phyloP scores from a whole-genome alignment of 2,797 vertebrate genomes.

The Nothura maculosa region DNA sequence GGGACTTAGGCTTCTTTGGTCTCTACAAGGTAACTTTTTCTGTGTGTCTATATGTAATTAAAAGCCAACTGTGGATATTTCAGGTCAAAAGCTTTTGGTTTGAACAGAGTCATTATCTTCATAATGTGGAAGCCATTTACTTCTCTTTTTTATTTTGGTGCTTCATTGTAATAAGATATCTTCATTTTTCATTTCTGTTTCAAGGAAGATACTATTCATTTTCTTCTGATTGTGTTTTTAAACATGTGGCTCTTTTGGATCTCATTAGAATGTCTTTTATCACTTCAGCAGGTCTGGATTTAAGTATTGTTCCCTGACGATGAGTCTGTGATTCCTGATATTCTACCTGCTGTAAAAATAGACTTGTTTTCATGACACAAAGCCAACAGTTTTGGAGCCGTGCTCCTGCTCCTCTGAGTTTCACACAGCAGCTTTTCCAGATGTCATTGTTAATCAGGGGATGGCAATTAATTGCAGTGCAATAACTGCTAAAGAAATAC shows the following conservation, averaged over 20 bases:
- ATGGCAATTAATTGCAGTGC: conserved; percentile 7
- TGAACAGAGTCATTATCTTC: background rate
- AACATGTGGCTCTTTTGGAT: background rate
- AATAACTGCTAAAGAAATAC: conserved; percentile 15
- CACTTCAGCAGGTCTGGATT: background rate
- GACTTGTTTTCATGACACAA: background rate
- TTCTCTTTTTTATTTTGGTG: background rate
- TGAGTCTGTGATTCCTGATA: background rate
- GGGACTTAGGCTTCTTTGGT: conserved; percentile 90
- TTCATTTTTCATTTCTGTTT: background rate
- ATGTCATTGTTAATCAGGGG: background rate
- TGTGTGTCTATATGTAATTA: background rate
- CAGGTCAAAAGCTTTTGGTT: background rate
- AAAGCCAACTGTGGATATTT: background rate
- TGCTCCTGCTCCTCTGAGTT: background rate
- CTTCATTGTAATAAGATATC: background rate
- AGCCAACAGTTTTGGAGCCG: background rate
- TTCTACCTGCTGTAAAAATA: conserved; percentile 2
- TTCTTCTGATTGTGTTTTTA: background rate
- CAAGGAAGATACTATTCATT: background rate
- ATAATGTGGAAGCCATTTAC: background rate
- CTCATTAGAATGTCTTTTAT: background rate
- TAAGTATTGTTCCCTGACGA: background rate
- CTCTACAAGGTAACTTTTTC: conserved; percentile 87
- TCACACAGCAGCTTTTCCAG: background rate